Conservation (phyloP, 1,140 invertebrate species). For the Drosophila murphyi region DNA sequence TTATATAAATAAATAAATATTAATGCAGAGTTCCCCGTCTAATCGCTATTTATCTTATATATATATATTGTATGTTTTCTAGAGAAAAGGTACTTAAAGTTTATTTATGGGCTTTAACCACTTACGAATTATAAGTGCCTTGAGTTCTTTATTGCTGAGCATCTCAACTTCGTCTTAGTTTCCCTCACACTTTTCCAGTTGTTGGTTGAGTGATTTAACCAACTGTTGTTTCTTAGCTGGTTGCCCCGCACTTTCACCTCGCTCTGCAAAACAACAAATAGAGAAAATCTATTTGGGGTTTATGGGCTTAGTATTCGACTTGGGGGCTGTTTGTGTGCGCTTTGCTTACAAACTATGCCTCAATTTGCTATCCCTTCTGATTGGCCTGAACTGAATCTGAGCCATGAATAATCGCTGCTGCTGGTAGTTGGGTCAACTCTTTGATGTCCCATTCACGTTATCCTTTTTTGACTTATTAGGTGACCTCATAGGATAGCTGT, state of each 20-base stretch:
- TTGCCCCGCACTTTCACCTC: neutral
- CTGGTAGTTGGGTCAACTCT: conserved; percentile 11
- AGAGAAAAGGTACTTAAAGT: too few relatives aligned
- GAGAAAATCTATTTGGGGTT: neutral
- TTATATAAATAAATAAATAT: too few relatives aligned
- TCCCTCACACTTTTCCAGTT: conserved; percentile 4
- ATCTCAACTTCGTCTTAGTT: conserved; percentile 13
- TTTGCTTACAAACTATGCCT: conserved; percentile 11
- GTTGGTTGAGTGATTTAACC: neutral
- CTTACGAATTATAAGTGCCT: conserved; percentile 6
- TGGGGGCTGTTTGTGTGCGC: conserved; percentile 35
- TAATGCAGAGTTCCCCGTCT: too few relatives aligned
- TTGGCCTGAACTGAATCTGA: conserved; percentile 22
- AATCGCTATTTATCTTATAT: too few relatives aligned
- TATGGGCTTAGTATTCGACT: conserved; percentile 38
- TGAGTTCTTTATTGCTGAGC: neutral
- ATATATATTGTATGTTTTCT: too few relatives aligned
- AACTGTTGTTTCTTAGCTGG: neutral
- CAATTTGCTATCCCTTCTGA: neutral
- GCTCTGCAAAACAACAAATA: conserved; percentile 9
- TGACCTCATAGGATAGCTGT: conserved; percentile 1
- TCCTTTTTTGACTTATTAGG: conserved; percentile 2
- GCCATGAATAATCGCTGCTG: conserved; percentile 19
- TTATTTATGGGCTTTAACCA: neutral
- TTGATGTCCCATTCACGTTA: conserved; percentile 1